Evolutionary conservation across 2,797 vertebrate genomes (phyloP), one percentile per base, ranked within the genome.

Genomic region (Tamandua tetradactyla): DNA sequence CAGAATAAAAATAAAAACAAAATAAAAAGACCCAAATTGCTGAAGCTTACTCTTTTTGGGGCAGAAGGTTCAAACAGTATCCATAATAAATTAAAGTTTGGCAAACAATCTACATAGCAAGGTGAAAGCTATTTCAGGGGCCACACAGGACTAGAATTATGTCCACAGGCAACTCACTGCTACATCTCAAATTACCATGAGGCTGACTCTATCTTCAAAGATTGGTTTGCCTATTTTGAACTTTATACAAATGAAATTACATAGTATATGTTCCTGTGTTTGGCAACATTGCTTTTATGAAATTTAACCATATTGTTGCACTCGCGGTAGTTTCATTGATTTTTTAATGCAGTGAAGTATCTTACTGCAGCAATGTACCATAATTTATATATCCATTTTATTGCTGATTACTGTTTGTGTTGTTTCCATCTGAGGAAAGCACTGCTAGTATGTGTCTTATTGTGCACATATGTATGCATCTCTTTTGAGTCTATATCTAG

Each of bases 81-180:
- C 62, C 64, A 84, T 42, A 69, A 71, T 20, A 80, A 59, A 57
- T 44, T 35, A 40, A n/a, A 23, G 40, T 78, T 57, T 25, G 79
- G 74, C 62, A 92, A 89, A 78, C 44, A 44, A 76, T 18, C 42
- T 61, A 30, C 3, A 52, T 22, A 57, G 69, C 55, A 82, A 68
- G 76, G 23, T 87, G 80, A 92, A 94, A 94, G 55, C 40, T 37
- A 35, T 42, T 87, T 74, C n/a, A 76, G 71, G 74, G 30, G 5
- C 40, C 32, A 52, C 4, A 55, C 3, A 66, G 42, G 47, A 66
- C 49, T 69, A 69, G 52, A 35, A 52, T 40, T 37, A 68, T 66
- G 87, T 6, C 44, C 10, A 91, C 14, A 52, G 22, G 59, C 15
- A 83, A 61, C 78, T 62, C 80, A 69, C 69, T 25, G 68, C 14